phyloP scores from a whole-genome alignment of 2,888 invertebrate species.

The Apodemia mormo region DNA sequence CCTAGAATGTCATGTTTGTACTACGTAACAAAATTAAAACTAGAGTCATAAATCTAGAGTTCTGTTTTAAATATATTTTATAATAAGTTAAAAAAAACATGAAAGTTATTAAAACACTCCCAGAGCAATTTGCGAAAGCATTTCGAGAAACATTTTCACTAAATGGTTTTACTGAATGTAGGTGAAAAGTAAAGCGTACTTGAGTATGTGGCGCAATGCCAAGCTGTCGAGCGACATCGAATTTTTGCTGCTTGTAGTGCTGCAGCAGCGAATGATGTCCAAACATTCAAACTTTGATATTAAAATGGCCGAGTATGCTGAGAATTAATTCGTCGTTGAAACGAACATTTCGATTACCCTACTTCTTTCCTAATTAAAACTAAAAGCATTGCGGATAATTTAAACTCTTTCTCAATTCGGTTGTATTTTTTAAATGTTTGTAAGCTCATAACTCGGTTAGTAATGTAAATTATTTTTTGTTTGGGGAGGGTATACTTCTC shows the following conservation, averaged over 20 bases:
- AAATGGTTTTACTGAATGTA: conserved; percentile 15
- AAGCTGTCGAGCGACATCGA: conserved; percentile 75
- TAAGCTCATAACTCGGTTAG: no score
- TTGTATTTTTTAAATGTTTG: no score
- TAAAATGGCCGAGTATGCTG: neutral
- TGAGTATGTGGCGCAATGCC: conserved; percentile 70
- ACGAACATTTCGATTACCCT: no score
- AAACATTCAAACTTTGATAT: no score
- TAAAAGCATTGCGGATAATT: no score
- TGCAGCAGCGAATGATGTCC: conserved; percentile 59
- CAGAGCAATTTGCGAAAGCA: conserved; percentile 1
- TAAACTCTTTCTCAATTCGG: no score
- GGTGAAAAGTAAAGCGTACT: conserved; percentile 43
- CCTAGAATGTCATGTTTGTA: no score
- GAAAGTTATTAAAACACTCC: neutral
- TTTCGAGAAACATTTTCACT: conserved; percentile 1
- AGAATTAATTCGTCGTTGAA: neutral
- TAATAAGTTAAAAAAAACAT: neutral
- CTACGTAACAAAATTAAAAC: no score
- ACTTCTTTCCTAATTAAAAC: no score
- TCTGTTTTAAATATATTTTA: neutral
- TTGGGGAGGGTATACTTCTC: no score
- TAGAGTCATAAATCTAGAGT: neutral
- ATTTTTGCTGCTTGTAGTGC: conserved; percentile 72
- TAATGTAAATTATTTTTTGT: no score